phyloP scores from a whole-genome alignment of 2,888 invertebrate species.

The Ypsolopha sequella region DNA sequence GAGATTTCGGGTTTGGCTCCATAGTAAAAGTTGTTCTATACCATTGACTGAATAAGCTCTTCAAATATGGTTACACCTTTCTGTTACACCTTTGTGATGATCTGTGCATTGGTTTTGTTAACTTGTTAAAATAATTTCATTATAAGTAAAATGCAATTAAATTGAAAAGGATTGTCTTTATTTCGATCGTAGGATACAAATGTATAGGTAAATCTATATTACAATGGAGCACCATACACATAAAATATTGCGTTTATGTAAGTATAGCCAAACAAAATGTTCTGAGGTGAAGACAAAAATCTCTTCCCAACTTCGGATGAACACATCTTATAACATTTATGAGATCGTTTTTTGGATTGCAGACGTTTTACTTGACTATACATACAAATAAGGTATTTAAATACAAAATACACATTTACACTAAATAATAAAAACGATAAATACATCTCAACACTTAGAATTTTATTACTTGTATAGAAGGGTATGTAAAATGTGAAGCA shows the following conservation, averaged over 20 bases:
- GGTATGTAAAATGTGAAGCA: conserved; percentile 36
- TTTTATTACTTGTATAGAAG: conserved; percentile 40
- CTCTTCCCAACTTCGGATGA: too few relatives aligned
- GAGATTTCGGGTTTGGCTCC: too few relatives aligned
- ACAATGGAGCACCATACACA: conserved; percentile 64
- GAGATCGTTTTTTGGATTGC: too few relatives aligned
- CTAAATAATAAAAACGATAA: conserved; percentile 18
- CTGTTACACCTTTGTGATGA: neutral
- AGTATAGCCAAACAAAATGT: conserved; percentile 15
- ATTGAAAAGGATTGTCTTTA: conserved; percentile 36
- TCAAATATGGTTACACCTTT: too few relatives aligned
- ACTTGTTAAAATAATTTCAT: neutral
- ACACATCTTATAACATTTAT: too few relatives aligned
- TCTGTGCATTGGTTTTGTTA: neutral
- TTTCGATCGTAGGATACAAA: conserved; percentile 60
- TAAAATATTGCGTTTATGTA: conserved; percentile 43
- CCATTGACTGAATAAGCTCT: too few relatives aligned
- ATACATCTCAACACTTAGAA: conserved; percentile 32
- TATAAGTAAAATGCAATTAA: conserved; percentile 11
- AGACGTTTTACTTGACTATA: too few relatives aligned
- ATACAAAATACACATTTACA: neutral
- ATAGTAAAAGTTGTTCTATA: too few relatives aligned
- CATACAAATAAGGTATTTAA: too few relatives aligned
- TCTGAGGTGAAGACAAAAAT: too few relatives aligned
- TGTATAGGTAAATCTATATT: conserved; percentile 55